Conservation (phyloP, 2,113 vertebrate species). For the Tricholaema leucomelas region DNA sequence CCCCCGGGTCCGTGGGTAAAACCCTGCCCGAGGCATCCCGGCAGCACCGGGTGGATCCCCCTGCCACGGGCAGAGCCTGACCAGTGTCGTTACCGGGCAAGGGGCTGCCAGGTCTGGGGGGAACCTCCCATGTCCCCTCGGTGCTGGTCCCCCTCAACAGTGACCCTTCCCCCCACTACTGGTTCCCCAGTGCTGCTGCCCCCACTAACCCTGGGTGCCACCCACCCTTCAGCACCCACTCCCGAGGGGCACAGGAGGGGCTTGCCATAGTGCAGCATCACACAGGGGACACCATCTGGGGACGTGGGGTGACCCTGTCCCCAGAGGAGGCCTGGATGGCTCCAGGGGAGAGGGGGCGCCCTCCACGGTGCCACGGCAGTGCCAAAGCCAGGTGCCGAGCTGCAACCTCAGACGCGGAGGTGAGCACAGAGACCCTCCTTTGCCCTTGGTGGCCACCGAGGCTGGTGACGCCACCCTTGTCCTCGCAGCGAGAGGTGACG, state of each 20-base stretch:
- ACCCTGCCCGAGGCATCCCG: neutral
- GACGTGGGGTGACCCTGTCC: neutral
- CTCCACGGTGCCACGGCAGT: rapidly evolving
- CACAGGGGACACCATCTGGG: neutral
- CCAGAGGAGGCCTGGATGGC: neutral
- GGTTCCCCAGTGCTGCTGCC: neutral
- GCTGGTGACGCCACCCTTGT: neutral
- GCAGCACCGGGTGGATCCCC: neutral
- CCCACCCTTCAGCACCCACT: neutral
- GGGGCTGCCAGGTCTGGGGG: neutral
- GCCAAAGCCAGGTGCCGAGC: neutral
- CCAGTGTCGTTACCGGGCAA: neutral
- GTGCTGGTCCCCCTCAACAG: neutral
- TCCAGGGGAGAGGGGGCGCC: neutral
- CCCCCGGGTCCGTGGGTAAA: neutral
- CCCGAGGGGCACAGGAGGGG: neutral
- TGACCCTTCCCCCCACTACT: neutral
- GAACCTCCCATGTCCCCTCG: neutral
- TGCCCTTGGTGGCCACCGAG: rapidly evolving
- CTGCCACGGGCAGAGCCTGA: neutral
- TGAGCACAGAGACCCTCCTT: neutral
- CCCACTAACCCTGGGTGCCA: neutral
- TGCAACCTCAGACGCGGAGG: neutral
- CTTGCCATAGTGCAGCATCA: rapidly evolving
- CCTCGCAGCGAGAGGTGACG: conserved; percentile 37